Conservation (phyloP, 2,888 invertebrate genomes). For the Drosophila buzzatii region DNA sequence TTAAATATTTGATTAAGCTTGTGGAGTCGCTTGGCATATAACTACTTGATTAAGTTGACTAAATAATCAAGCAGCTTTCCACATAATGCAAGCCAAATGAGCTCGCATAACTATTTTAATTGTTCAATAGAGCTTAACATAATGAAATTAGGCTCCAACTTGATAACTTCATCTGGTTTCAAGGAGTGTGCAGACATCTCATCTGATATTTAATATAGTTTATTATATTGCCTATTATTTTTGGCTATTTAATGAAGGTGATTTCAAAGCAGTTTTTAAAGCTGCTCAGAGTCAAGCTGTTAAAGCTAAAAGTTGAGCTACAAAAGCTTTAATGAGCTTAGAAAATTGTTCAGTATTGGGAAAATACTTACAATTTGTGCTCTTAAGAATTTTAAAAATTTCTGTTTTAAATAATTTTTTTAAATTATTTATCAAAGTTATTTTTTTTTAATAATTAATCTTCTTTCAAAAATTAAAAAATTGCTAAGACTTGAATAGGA, state of each 20-base stretch:
- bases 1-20: constrained; percentile 30
- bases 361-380: too few relatives aligned
- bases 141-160: too few relatives aligned
- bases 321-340: neutral
- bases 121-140: neutral
- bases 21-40: constrained; percentile 5
- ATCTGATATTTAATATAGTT: neutral
- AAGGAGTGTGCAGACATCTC: too few relatives aligned
- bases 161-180: too few relatives aligned
- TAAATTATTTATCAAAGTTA: too few relatives aligned
- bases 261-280: neutral
- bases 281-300: neutral
- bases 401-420: too few relatives aligned
- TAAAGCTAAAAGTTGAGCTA: neutral
- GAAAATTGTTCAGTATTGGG: too few relatives aligned
- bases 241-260: neutral
- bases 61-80: neutral
- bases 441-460: neutral
- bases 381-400: too few relatives aligned
- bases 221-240: neutral
- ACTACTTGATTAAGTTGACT: constrained; percentile 3
- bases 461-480: neutral
- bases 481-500: neutral
- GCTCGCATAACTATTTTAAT: neutral
- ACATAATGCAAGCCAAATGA: neutral